Evolutionary conservation across 2,113 vertebrate genomes (phyloP).

Genomic region (Monarcha castaneiventris): DNA sequence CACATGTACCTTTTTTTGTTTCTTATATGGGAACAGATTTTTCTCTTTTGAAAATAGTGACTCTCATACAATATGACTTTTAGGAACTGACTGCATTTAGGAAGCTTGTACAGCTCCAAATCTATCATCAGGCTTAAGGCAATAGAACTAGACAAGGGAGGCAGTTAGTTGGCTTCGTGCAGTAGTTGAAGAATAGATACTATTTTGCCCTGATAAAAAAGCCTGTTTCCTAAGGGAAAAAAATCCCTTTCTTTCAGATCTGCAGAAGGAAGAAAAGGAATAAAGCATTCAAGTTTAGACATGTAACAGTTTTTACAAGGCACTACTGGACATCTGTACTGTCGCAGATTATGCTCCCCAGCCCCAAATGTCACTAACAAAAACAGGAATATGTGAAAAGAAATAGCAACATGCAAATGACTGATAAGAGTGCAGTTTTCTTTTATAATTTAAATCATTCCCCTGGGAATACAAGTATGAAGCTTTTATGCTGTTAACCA

Average conservation of each 20-base stretch:
- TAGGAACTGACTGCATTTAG: background rate
- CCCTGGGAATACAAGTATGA: background rate
- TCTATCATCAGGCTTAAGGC: background rate
- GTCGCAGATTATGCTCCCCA: background rate
- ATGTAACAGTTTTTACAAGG: background rate
- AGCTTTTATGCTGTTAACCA: background rate
- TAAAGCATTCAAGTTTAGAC: background rate
- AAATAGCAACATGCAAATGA: background rate
- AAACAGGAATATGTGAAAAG: background rate
- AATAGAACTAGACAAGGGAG: background rate
- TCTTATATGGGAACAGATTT: background rate
- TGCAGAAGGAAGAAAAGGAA: background rate
- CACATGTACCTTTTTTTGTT: background rate
- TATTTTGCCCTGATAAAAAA: background rate
- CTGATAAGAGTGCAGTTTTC: background rate
- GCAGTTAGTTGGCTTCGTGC: background rate
- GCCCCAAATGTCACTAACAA: background rate
- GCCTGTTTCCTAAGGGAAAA: background rate
- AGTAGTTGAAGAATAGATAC: background rate
- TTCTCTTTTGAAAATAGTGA: background rate
- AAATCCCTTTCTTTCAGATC: background rate
- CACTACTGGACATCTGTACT: background rate
- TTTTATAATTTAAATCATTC: background rate
- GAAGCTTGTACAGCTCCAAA: background rate
- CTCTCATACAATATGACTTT: background rate